Evolutionary conservation across 2,113 vertebrate genomes (phyloP), one percentile per base, ranked within the genome.

Genomic region (Spheniscus mendiculus): DNA sequence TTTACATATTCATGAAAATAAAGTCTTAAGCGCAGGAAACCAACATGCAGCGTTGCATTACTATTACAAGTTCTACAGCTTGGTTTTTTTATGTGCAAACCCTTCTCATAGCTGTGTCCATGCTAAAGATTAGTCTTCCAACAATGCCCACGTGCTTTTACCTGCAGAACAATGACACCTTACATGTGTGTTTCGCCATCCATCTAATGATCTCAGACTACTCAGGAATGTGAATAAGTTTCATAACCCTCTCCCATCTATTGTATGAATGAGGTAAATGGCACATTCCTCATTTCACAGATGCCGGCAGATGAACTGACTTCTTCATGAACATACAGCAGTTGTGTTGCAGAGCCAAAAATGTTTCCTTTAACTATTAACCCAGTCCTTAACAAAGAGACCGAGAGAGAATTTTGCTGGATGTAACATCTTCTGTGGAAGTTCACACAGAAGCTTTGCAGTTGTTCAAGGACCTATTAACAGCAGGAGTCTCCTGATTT

Each of bases 1-100:
- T 97, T 91, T 97, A 25, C 95, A 96, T 97, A 95, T 97, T 85
- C 89, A 91, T 96, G 89, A 77, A 87, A 86, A 88, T 73, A 70
- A 86, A 90, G 52, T 87, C 83, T 84, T 94, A 83, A 93, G 63
- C 90, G 78, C 76, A 81, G 94, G 83, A 95, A 96, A 67, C 63
- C 14, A 83, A 70, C 32, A 49, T 36, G 52, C 69, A 81, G 67
- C 1, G 0, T 56, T 96, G 83, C 84, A 82, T 83, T 92, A 82
- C 56, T 76, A 49, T 44, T 71, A 23, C 18, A 83, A 84, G n/a
- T 67, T 80, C 50, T 83, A n/a, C 45, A 19, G 16, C 53, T 87
- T 1, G 2, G 0, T 4, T 5, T 72, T 63, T 58, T 69, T 25
- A 26, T 16, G 38, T 72, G 49, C 40, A 53, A 95, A 71, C 69